These are phyloP conservation scores for Corynorhinus townsendii DNA, from an alignment of 2,113 vertebrate genomes.

Conservation along the genomic window DNA sequence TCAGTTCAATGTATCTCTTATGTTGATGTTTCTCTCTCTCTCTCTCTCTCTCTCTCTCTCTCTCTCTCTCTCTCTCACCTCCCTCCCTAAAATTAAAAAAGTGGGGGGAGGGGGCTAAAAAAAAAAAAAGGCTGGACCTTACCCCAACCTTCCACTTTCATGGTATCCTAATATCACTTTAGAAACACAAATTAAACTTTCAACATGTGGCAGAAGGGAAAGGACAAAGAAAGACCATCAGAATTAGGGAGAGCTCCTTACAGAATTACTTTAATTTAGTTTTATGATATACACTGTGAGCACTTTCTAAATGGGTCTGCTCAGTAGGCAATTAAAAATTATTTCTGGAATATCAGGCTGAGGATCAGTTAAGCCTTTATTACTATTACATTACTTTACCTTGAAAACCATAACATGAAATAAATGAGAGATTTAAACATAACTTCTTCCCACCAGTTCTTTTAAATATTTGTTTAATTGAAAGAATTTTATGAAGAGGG, in stretches of 20 bases:
- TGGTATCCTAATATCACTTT: background rate
- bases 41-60: too few relatives aligned
- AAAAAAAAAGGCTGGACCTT: background rate
- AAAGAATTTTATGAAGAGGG: conserved; percentile 15
- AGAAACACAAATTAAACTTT: conserved; percentile 11
- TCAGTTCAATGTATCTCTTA: background rate
- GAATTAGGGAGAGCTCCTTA: background rate
- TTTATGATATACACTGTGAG: background rate
- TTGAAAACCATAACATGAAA: conserved; percentile 8
- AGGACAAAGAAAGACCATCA: background rate
- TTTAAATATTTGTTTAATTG: background rate
- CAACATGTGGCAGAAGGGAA: background rate
- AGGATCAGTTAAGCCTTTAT: background rate
- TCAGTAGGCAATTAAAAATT: conserved; percentile 14
- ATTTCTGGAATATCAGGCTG: background rate
- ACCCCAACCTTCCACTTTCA: background rate
- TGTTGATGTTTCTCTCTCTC: background rate
- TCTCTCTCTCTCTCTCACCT: background rate
- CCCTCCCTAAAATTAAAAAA: background rate
- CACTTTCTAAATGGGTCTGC: conserved; percentile 24
- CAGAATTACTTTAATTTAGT: conserved; percentile 14
- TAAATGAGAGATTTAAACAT: conserved; percentile 22
- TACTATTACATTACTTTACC: conserved; percentile 18
- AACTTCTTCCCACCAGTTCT: background rate
- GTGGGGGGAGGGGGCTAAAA: too few relatives aligned